Conservation (phyloP, 2,888 invertebrate species). For the Drosophila kanekoi region DNA sequence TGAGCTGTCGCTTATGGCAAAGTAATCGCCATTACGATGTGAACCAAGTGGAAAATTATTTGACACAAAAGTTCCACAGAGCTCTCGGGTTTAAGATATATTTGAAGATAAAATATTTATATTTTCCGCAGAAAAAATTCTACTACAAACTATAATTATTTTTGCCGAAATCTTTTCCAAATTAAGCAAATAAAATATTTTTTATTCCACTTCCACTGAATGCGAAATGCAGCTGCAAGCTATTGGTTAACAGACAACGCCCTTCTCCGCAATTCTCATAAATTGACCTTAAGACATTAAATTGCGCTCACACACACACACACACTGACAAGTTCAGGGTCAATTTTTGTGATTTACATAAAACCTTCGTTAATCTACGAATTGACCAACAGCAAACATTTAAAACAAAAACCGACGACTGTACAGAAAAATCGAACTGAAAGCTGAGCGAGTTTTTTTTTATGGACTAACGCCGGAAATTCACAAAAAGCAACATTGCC, state of each 20-base stretch:
- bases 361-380: conserved; percentile 47
- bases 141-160: too few relatives aligned
- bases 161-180: too few relatives aligned
- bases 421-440: conserved; percentile 48
- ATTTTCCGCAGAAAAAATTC: too few relatives aligned
- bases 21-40: conserved; percentile 8
- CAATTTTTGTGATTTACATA: conserved; percentile 47
- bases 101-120: neutral
- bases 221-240: neutral
- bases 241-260: neutral
- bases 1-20: conserved; percentile 18
- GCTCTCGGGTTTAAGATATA: neutral
- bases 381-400: conserved; percentile 23
- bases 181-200: too few relatives aligned
- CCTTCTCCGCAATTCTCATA: conserved; percentile 26
- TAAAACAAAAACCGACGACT: conserved; percentile 15
- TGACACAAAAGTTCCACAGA: neutral
- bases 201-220: neutral
- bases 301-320: conserved; percentile 1
- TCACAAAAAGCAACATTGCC: conserved; percentile 45
- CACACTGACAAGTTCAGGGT: conserved; percentile 50
- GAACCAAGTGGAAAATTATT: conserved; percentile 3
- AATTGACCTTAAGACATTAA: conserved; percentile 28
- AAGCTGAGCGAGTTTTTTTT: conserved; percentile 38
- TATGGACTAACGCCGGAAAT: conserved; percentile 61